Evolutionary conservation across 2,888 invertebrate species (phyloP), one percentile per base, ranked within the genome.

Genomic region (Bombylius major): DNA sequence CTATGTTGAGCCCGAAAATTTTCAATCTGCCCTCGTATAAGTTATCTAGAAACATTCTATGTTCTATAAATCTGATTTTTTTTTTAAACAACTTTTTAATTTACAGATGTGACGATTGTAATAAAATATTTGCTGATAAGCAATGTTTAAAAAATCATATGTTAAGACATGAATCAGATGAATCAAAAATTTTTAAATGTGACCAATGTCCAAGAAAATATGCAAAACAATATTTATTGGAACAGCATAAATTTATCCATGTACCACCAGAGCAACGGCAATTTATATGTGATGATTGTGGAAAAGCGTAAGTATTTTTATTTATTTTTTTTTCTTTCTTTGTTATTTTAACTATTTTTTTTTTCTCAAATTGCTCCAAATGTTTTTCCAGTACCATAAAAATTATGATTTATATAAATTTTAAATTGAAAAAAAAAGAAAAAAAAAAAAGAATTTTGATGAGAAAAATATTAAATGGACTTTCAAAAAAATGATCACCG

Each of bases 101-200:
- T 51, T 58, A 4, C 11, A 72, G 71, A 53, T 73, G 73, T 58
- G 62, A 67, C 7, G 65, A 66, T 56, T 73, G 72, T 45, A 67
- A 68, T n/a, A 72, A 70, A 58, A 65, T 66, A 3, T 73, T 70
- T 57, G 66, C 71, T 42, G 70, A 72, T 51, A 70, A 70, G 39
- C 70, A 71, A 49, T 70, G 70, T 45, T 60, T 73, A 61, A 66
- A 70, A 33, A 71, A 71, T 39, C 73, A 73, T 46, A 67, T 69
- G 59, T 61, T 70, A 36, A 70, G 70, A 59, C 72, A 72, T 50
- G 70, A 72, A 60, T 66, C 70, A 5, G 70, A 72, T 12, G 72
- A 62, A 4, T 61, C 70, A 50, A 65, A 68, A 51, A 69, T 68
- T 59, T 68, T 64, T 11, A 65, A 68, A 55, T 74, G 73, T 59